Evolutionary conservation across 1,140 invertebrate species (phyloP).

Genomic region (Pissodes strobi): DNA sequence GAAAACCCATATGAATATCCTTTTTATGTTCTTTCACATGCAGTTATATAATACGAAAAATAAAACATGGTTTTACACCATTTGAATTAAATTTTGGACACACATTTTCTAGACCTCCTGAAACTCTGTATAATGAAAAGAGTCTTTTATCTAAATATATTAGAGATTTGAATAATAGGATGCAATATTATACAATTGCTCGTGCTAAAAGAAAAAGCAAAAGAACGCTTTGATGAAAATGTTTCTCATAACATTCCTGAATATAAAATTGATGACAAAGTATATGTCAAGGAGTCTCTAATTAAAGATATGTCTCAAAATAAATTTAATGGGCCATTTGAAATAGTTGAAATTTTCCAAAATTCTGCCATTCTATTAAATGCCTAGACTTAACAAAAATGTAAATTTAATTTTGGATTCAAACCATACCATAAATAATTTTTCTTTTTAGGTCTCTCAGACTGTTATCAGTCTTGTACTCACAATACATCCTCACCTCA

Average conservation of each 20-base stretch:
- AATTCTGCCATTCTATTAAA: not conserved
- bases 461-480: not conserved
- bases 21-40: not conserved
- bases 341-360: not conserved
- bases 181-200: too few species aligned
- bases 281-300: not conserved
- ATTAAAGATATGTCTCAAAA: not conserved
- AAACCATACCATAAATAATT: not conserved
- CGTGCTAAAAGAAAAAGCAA: too few species aligned
- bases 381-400: not conserved
- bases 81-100: constrained; percentile 35
- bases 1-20: not conserved
- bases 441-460: not conserved
- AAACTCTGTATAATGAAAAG: too few species aligned
- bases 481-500: not conserved
- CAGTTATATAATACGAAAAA: constrained; percentile 20
- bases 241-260: too few species aligned
- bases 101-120: constrained; percentile 18
- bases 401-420: not conserved
- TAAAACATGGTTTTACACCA: constrained; percentile 38
- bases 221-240: too few species aligned
- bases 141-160: too few species aligned
- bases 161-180: too few species aligned
- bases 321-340: not conserved
- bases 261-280: too few species aligned